Conservation (phyloP, 2,113 vertebrate genomes). For the Hiodon tergisus region DNA sequence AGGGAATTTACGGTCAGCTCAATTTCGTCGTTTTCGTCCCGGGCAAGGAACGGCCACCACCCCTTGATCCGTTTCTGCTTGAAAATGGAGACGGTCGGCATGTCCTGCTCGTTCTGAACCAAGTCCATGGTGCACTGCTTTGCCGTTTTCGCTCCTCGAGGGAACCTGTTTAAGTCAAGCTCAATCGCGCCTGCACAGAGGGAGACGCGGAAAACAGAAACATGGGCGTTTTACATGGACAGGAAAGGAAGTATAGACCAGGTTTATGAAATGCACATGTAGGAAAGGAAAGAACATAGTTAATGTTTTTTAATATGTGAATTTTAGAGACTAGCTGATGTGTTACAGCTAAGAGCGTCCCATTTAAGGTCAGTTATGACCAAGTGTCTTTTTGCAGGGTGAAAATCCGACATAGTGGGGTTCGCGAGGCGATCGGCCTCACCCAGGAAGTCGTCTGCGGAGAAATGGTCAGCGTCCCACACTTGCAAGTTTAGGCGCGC, state of each 20-base stretch:
- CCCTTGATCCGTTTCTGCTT: slow-evolving; percentile 96
- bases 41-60: slow-evolving; percentile 95
- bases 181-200: slow-evolving; percentile 79
- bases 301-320: too few relatives aligned
- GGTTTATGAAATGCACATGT: too few relatives aligned
- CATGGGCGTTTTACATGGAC: neutral
- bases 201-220: slow-evolving; percentile 1
- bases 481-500: slow-evolving; percentile 93
- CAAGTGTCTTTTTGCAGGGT: neutral
- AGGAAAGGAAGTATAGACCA: neutral
- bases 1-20: slow-evolving; percentile 76
- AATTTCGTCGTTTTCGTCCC: slow-evolving; percentile 90
- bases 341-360: too few relatives aligned
- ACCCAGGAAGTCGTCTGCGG: slow-evolving; percentile 93
- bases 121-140: slow-evolving; percentile 90
- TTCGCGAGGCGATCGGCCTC: neutral
- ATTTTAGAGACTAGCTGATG: too few relatives aligned
- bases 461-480: slow-evolving; percentile 98
- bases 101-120: slow-evolving; percentile 78
- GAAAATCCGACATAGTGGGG: neutral
- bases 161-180: slow-evolving; percentile 89
- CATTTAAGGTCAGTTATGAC: too few relatives aligned
- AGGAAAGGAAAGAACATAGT: too few relatives aligned
- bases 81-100: slow-evolving; percentile 93
- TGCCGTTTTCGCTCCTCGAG: slow-evolving; percentile 88